phyloP scores from a whole-genome alignment of 37 sponge, comb jelly and placozoan species.

The Bolinopsis microptera region DNA sequence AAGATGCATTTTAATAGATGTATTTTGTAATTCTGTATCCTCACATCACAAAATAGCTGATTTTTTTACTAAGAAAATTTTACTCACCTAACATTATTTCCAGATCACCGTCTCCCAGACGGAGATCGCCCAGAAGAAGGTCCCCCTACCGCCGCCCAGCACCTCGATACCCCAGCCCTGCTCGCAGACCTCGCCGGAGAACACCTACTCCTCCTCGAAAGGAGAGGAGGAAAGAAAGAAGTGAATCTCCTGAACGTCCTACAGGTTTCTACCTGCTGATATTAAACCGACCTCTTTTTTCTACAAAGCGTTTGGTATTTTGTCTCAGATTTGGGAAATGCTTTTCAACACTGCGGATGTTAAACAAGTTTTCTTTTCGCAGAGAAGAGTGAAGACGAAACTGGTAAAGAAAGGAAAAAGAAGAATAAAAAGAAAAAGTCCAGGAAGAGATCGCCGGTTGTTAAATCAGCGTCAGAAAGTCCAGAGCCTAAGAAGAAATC shows the following conservation, averaged over 20 bases:
- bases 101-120: slow-evolving; percentile 30
- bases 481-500: slow-evolving; percentile 65
- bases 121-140: slow-evolving; percentile 27
- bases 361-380: no score
- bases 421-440: neutral
- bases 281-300: no score
- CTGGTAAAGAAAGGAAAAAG: slow-evolving; percentile 1
- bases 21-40: no score
- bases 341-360: no score
- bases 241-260: neutral
- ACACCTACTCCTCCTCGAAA: slow-evolving; percentile 41
- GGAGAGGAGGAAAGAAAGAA: slow-evolving; percentile 7
- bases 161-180: neutral
- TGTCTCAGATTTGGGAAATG: no score
- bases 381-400: neutral
- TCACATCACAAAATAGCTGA: no score
- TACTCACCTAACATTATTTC: no score
- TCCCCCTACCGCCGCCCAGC: neutral
- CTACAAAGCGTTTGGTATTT: no score
- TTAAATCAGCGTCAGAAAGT: slow-evolving; percentile 36
- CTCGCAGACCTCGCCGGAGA: neutral
- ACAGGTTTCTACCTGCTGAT: no score
- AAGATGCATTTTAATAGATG: no score
- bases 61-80: no score
- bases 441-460: neutral